phyloP scores from a whole-genome alignment of 2,113 vertebrate genomes.

The Anguilla japonica region DNA sequence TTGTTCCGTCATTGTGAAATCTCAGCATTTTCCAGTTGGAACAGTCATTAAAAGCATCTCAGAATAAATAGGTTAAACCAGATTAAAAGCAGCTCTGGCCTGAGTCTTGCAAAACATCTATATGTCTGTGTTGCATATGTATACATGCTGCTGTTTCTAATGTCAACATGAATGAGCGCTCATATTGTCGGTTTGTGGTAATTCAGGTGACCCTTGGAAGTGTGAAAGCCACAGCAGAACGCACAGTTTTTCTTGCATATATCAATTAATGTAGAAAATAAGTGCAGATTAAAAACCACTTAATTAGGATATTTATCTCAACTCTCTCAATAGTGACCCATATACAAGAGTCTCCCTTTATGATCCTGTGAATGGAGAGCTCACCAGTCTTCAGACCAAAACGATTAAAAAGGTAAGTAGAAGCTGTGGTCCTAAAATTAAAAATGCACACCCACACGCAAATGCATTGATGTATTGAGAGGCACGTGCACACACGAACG shows the following conservation, averaged over 20 bases:
- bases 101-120: not conserved
- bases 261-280: not conserved
- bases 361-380: slow-evolving; percentile 80
- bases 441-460: not conserved
- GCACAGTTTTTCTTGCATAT: not conserved
- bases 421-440: not conserved
- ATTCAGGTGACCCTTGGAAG: not conserved
- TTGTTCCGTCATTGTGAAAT: not conserved
- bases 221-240: not conserved
- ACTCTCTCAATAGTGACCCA: slow-evolving; percentile 77
- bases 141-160: not conserved
- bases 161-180: not conserved
- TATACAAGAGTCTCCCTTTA: slow-evolving; percentile 91
- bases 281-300: not conserved
- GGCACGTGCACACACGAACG: not conserved
- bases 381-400: slow-evolving; percentile 90
- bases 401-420: slow-evolving; percentile 89
- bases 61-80: not conserved
- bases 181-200: not conserved
- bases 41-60: not conserved
- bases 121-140: not conserved
- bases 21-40: not conserved
- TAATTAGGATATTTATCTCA: slow-evolving; percentile 22
- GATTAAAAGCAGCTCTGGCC: not conserved
- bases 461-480: not conserved